phyloP scores from a whole-genome alignment of 2,113 vertebrate genomes.

The Platichthys flesus region DNA sequence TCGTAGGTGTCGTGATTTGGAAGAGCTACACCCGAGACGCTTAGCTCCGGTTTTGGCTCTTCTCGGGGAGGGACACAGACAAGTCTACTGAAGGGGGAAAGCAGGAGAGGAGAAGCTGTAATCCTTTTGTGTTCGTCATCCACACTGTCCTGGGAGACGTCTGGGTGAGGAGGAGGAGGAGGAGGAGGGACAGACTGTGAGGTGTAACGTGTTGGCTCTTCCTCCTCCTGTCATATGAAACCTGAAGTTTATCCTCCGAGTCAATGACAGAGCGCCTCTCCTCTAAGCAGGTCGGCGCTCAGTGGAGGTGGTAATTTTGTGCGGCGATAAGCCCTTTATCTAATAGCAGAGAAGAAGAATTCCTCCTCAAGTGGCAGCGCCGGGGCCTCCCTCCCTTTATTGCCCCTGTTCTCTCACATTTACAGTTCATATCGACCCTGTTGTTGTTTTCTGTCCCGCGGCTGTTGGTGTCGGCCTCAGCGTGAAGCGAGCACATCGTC shows the following conservation, averaged over 20 bases:
- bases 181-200: slow-evolving; percentile 11
- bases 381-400: slow-evolving; percentile 8
- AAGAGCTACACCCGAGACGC: slow-evolving; percentile 42
- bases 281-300: slow-evolving; percentile 77
- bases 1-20: slow-evolving; percentile 21
- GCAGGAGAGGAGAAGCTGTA: slow-evolving; percentile 64
- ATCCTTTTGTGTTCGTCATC: slow-evolving; percentile 82
- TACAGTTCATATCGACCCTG: slow-evolving; percentile 1
- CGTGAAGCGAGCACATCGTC: slow-evolving; percentile 36
- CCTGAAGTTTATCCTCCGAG: slow-evolving; percentile 80
- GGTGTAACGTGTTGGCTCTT: slow-evolving; percentile 67
- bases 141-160: slow-evolving; percentile 74
- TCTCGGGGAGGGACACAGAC: slow-evolving; percentile 57
- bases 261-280: slow-evolving; percentile 82
- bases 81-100: slow-evolving; percentile 76
- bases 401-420: slow-evolving; percentile 5
- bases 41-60: slow-evolving; percentile 52
- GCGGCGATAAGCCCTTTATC: slow-evolving; percentile 85
- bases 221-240: slow-evolving; percentile 78
- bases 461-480: slow-evolving; percentile 53
- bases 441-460: slow-evolving; percentile 44
- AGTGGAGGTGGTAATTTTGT: slow-evolving; percentile 83
- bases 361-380: slow-evolving; percentile 58
- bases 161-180: not conserved
- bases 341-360: slow-evolving; percentile 85